Conservation (phyloP, 2,113 vertebrate genomes). For the Acrocephalus arundinaceus region DNA sequence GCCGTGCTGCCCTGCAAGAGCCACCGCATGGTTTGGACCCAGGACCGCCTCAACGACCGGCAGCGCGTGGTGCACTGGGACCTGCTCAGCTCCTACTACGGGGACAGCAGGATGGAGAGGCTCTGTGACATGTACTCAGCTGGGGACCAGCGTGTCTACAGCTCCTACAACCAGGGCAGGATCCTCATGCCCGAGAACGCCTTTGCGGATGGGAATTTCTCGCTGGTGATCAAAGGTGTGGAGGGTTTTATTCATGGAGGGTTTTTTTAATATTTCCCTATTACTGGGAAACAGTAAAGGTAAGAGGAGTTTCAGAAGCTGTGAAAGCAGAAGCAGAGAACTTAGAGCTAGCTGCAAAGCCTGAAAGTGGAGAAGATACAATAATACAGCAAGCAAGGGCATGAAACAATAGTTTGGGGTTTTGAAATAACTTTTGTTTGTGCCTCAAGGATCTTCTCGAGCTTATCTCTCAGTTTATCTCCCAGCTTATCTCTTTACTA, state of each 20-base stretch:
- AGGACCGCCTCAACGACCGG: constrained; percentile 86
- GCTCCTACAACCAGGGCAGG: constrained; percentile 83
- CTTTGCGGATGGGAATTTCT: constrained; percentile 93
- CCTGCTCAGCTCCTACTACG: constrained; percentile 62
- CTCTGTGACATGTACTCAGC: constrained; percentile 89
- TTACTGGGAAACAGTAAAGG: too few species aligned
- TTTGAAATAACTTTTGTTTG: too few species aligned
- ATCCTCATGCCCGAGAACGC: constrained; percentile 80
- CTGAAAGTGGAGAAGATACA: too few species aligned
- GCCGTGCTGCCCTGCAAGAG: constrained; percentile 88
- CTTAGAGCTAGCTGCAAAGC: background rate
- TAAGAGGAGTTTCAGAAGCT: too few species aligned
- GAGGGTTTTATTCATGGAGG: too few species aligned
- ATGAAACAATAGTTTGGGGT: too few species aligned
- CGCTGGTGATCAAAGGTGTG: constrained; percentile 77
- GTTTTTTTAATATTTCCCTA: too few species aligned
- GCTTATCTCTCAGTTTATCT: too few species aligned
- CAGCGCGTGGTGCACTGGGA: constrained; percentile 97
- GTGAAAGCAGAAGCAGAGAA: background rate
- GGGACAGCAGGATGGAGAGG: constrained; percentile 75
- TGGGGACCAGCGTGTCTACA: constrained; percentile 86
- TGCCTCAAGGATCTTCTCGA: too few species aligned
- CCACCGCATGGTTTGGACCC: constrained; percentile 93
- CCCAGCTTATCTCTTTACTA: too few species aligned
- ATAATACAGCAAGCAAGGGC: too few species aligned